Evolutionary conservation across 2,888 invertebrate genomes (phyloP).

Genomic region (Adelphocoris suturalis): DNA sequence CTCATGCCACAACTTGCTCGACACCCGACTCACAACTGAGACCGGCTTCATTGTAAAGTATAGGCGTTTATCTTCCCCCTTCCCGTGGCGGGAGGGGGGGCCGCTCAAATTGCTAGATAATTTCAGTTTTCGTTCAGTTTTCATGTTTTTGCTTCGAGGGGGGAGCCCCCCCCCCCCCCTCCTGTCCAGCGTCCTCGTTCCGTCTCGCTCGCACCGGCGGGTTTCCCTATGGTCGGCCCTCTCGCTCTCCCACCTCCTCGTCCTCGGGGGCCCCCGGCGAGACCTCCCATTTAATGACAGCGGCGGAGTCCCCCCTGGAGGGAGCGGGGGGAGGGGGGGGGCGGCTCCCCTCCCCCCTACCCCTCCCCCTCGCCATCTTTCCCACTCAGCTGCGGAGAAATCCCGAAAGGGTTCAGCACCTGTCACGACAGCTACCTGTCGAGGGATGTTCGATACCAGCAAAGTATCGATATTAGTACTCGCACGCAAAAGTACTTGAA

Average conservation of each 20-base stretch:
- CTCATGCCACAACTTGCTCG: slow-evolving; percentile 56
- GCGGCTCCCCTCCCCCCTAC: not conserved
- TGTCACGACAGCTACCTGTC: not conserved
- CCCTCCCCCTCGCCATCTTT: slow-evolving; percentile 34
- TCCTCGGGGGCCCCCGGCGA: slow-evolving; percentile 43
- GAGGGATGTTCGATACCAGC: no score
- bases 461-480: no score
- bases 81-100: not conserved
- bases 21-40: slow-evolving; percentile 50
- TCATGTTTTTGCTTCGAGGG: slow-evolving; percentile 69
- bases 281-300: slow-evolving; percentile 72
- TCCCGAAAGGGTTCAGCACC: slow-evolving; percentile 1
- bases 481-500: no score
- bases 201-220: not conserved
- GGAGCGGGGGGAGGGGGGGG: slow-evolving; percentile 29
- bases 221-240: slow-evolving; percentile 3
- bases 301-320: slow-evolving; percentile 29
- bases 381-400: not conserved
- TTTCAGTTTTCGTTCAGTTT: slow-evolving; percentile 73
- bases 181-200: not conserved
- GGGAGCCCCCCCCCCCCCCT: not conserved
- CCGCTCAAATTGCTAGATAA: slow-evolving; percentile 72
- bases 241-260: slow-evolving; percentile 1
- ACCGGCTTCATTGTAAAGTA: slow-evolving; percentile 58
- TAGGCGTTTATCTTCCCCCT: slow-evolving; percentile 69